Evolutionary conservation across 1,140 invertebrate genomes (phyloP).

Genomic region (Charaxes varanes): DNA sequence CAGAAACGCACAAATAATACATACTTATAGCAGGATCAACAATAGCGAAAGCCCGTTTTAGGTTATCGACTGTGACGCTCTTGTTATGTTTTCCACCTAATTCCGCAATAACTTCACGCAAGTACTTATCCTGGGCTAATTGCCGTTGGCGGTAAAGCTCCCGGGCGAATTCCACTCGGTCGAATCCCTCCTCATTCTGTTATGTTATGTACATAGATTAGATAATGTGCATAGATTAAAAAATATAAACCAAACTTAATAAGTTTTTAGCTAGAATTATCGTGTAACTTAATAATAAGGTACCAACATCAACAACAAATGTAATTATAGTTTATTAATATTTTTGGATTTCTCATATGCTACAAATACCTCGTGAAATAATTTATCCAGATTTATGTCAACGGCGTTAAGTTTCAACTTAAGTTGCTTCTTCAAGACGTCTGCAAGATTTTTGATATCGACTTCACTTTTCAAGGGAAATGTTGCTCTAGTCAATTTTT

Average conservation of each 20-base stretch:
- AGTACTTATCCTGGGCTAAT: constrained; percentile 63
- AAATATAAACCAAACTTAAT: no score
- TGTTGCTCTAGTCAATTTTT: constrained; percentile 44
- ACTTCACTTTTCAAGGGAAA: constrained; percentile 69
- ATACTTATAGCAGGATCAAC: constrained; percentile 66
- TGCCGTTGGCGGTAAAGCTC: constrained; percentile 62
- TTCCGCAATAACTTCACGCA: constrained; percentile 52
- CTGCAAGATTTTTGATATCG: constrained; percentile 64
- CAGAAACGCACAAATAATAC: no score
- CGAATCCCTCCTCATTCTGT: constrained; percentile 67
- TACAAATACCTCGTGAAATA: constrained; percentile 54
- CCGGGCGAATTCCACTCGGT: constrained; percentile 53
- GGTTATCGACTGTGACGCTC: constrained; percentile 40
- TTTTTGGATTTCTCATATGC: no score
- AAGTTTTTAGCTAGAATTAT: no score
- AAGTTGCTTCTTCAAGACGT: constrained; percentile 61
- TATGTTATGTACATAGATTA: no score
- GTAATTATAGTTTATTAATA: no score
- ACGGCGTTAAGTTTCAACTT: constrained; percentile 59
- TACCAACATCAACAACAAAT: neutral
- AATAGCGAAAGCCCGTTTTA: constrained; percentile 64
- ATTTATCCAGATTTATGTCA: constrained; percentile 61
- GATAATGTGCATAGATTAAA: no score
- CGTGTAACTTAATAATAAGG: no score
- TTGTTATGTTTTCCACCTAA: constrained; percentile 42